Evolutionary conservation across 2,888 invertebrate genomes (phyloP), one percentile per base, ranked within the genome.

Genomic region (Dorcus hopei): DNA sequence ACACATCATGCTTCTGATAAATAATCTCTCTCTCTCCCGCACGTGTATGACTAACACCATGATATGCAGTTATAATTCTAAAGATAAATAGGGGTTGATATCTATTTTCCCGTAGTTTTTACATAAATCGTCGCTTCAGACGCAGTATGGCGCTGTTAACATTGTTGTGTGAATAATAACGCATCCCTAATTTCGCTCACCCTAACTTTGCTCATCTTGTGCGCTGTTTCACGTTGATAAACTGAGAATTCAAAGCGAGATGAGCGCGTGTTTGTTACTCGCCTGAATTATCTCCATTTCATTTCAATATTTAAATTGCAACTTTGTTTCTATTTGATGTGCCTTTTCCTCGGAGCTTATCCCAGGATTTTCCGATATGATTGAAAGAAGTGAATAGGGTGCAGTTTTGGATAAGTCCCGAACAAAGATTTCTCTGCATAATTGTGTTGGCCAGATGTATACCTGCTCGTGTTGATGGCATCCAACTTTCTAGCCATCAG

Each of bases 51-150:
- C 75, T 75, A 77, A 76, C 73, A 72, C 70, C 70, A 73, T 74
- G 72, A 74, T 72, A 70, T 70, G 73, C 73, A 72, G 73, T 72
- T 72, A 74, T 74, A 75, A 74, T 74, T 74, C 70, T 62, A 48
- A 73, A 73, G 74, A 75, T 74, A 75, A 73, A 74, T 74, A 72
- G 73, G 74, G 74, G 74, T 70, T 72, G 73, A 72, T 74, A 72
- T 73, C 73, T 70, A 70, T 70, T 72, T 71, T 71, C 68, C 58
- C 66, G 65, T 67, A 72, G 66, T 72, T 72, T 73, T 72, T 73
- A 71, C 71, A 70, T 70, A 71, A 70, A 72, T 69, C 69, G 69
- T 67, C 68, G 65, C 62, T 67, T 68, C 53, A 38, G 40, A 41
- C 45, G 57, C 58, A 52, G 43, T 52, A 49, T 61, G 38, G 38